phyloP scores from a whole-genome alignment of 2,888 invertebrate species.

The Euproctis similis region DNA sequence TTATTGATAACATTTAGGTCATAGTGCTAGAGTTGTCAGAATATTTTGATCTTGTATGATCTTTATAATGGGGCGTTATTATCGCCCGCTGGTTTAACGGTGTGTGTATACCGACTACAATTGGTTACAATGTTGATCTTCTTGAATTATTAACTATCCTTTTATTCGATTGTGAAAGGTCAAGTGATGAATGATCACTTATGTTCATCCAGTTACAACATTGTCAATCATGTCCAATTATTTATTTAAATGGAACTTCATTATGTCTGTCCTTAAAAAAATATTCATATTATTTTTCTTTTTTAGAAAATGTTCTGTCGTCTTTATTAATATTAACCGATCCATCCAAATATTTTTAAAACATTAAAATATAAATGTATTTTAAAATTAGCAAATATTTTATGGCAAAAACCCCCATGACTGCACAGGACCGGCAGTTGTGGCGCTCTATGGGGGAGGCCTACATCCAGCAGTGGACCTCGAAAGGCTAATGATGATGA shows the following conservation, averaged over 20 bases:
- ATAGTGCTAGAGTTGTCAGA: constrained; percentile 18
- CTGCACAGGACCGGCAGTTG: no score
- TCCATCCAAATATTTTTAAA: no score
- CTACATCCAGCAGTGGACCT: no score
- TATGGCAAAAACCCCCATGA: no score
- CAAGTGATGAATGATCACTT: constrained; percentile 12
- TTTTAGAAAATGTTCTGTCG: no score
- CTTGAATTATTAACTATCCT: constrained; percentile 20
- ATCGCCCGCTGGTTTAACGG: constrained; percentile 25
- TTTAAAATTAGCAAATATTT: no score
- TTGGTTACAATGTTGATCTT: constrained; percentile 18
- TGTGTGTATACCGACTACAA: constrained; percentile 20
- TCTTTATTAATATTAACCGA: no score
- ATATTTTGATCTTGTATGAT: constrained; percentile 5
- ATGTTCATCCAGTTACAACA: constrained; percentile 3
- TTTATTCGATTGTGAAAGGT: constrained; percentile 24
- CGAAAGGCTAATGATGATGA: no score
- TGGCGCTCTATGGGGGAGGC: no score
- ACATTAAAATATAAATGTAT: no score
- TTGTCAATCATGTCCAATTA: constrained; percentile 1
- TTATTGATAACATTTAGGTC: constrained; percentile 22
- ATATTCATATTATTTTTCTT: no score
- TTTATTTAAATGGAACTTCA: not conserved
- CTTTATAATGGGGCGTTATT: constrained; percentile 5
- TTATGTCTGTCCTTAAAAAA: no score